Conservation (phyloP, 2,797 vertebrate genomes). For the Helostoma temminkii region DNA sequence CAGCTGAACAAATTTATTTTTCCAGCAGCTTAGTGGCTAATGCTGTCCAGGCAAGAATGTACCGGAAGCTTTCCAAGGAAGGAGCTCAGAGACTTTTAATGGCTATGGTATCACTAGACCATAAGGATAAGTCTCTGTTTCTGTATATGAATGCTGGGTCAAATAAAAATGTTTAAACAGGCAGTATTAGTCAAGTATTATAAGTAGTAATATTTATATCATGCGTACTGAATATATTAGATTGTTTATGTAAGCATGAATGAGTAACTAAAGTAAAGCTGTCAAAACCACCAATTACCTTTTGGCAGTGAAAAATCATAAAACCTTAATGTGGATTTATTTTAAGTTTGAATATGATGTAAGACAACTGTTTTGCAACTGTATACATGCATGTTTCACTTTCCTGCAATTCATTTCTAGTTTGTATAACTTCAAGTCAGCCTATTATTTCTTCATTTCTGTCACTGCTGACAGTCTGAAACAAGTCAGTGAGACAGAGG, state of each 20-base stretch:
- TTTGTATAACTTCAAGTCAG: background rate
- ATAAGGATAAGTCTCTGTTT: slow-evolving; percentile 16
- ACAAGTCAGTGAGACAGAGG: background rate
- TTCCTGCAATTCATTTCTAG: background rate
- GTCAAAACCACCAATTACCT: background rate
- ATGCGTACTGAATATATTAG: background rate
- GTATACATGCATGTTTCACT: too few relatives aligned
- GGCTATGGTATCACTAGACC: slow-evolving; percentile 17
- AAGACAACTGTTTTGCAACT: too few relatives aligned
- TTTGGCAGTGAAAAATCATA: background rate
- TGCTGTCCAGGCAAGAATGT: slow-evolving; percentile 49
- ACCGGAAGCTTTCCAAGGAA: slow-evolving; percentile 56
- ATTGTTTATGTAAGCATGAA: too few relatives aligned
- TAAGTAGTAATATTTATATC: too few relatives aligned
- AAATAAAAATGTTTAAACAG: background rate
- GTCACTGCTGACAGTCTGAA: background rate
- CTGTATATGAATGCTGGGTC: background rate
- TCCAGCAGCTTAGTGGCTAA: slow-evolving; percentile 64
- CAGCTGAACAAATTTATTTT: slow-evolving; percentile 66
- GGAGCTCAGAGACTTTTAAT: slow-evolving; percentile 41
- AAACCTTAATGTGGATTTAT: too few relatives aligned
- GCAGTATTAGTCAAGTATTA: background rate
- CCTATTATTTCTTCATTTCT: background rate
- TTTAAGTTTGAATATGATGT: too few relatives aligned
- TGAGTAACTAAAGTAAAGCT: background rate